Evolutionary conservation across 2,113 vertebrate species (phyloP), one percentile per base, ranked within the genome.

Genomic region (Triplophysa rosa): DNA sequence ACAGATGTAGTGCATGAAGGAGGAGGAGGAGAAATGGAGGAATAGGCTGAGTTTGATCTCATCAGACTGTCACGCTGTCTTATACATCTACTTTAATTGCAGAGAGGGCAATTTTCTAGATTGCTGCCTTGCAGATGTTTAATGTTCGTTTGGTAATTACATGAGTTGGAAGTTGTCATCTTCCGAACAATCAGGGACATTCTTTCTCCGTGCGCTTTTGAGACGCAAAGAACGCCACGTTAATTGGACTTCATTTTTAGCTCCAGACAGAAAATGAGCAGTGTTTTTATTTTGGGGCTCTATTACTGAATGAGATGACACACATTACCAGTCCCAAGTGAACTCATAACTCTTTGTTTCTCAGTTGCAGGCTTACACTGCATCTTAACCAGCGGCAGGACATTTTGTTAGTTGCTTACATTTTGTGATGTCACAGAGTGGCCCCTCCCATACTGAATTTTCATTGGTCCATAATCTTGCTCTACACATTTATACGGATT

Each of bases 121-220:
- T 87, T 26, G 84, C 80, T 23, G 78, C 54, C 79, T 84, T 82
- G 63, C 81, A 86, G 86, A 86, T 86, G 87, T 84, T 83, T 81
- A 82, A 87, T 87, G 83, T 79, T 24, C 29, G 84, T 84, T 79
- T 80, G 59, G 66, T 80, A 85, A 84, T 88, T 78, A 82, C 67
- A 67, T 71, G 49, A 84, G 54, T 85, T 82, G 81, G 69, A 64
- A 80, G 63, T 84, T 78, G 84, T 67, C 56, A 58, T 85, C 71
- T 82, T 83, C 77, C 21, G 47, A 65, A 82, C 78, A 65, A 78
- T 80, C 68, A 64, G 52, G 59, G 61, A 66, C 79, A 74, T 69
- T 81, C 29, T 82, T 61, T 83, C 40, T 47, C 13, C 9, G 24
- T 11, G 12, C 12, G 40, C 37, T 49, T 82, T 63, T 62, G 10